phyloP scores from a whole-genome alignment of 2,113 vertebrate species.

The Macheiramphus alcinus region DNA sequence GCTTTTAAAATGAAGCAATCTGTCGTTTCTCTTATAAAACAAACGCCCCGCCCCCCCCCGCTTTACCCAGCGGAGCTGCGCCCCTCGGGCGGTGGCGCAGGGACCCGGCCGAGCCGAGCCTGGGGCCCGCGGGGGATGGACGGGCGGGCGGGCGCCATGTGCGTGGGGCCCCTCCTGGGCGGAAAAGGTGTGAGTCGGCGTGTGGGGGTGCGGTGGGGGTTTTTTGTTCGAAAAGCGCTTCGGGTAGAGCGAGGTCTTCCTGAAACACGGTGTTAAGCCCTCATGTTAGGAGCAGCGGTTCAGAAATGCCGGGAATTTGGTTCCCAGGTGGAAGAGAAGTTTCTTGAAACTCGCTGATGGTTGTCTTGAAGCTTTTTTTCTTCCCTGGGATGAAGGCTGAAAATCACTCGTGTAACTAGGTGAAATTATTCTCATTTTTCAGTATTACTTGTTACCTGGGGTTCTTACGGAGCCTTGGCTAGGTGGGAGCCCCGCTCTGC shows the following conservation, averaged over 20 bases:
- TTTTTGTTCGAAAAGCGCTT: rapidly evolving
- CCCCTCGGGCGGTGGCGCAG: too few species aligned
- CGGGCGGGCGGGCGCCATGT: not conserved
- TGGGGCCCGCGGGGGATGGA: too few species aligned
- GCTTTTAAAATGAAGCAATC: not conserved
- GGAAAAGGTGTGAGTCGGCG: not conserved
- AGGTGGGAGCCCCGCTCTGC: rapidly evolving
- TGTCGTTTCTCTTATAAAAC: not conserved
- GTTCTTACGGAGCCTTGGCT: rapidly evolving
- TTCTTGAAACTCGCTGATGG: not conserved
- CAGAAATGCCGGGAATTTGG: not conserved
- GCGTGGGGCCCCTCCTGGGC: not conserved
- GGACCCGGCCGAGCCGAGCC: too few species aligned
- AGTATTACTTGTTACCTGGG: not conserved
- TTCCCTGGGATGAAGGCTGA: not conserved
- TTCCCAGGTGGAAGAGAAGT: not conserved
- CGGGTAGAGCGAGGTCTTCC: too few species aligned
- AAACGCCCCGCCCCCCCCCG: not conserved
- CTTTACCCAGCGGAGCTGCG: too few species aligned
- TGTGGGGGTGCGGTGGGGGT: not conserved
- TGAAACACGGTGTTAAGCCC: not conserved
- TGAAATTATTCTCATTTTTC: not conserved
- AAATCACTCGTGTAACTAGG: not conserved
- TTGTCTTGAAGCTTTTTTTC: not conserved
- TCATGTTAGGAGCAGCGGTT: not conserved